Base-by-base conservation (phyloP, 2,888 invertebrate species). In the Drosophila trichaetosa region DNA sequence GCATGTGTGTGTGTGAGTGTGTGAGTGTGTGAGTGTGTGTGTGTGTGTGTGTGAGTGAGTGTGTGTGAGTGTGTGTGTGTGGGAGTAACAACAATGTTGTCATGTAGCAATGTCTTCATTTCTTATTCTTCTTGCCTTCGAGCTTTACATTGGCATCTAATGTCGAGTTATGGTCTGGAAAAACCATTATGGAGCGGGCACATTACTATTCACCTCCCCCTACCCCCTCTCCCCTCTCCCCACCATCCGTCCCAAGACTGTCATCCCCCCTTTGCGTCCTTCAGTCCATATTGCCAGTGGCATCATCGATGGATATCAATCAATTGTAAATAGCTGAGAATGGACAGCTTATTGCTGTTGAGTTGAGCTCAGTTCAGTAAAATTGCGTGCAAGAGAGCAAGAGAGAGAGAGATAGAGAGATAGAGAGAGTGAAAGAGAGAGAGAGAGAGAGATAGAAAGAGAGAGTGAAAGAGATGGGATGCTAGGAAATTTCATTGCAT, bases 51-150 rank as follows among this genome's bases (percentile, higher is more conserved):
- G 27, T 63, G 36, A 48, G 16, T 31, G 49, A 24, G 46, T 48
- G 48, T 36, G 58, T 27, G 63, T 40, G 51, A 36, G 46, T 10
- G 21, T 31, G 53, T 58, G 46, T 36, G 51, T 59, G 63, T 29
- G 60, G 48, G 54, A 42, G 33, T 73, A 71, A 56, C 82, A 76
- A 74, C 85, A 76, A 75, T 74, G 72, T 73, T 84, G 89, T 84
- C 84, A 84, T 82, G 82, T 69, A 69, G 38, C 27, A 61, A 87
- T 85, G 70, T 82, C 80, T 85, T 75, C 64, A 74, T 82, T 62
- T 68, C 53, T 31, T 27, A 52, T 68, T 51, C 71, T 61, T 76
- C 58, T 64, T 66, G 59, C 29, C 54, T 49, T 54, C 31, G 13
- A 63, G 62, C 62, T 33, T 58, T 16, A 68, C 69, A 68, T 69